Base-by-base conservation (phyloP, 2,888 invertebrate species). In the Epicampocera succincta region DNA sequence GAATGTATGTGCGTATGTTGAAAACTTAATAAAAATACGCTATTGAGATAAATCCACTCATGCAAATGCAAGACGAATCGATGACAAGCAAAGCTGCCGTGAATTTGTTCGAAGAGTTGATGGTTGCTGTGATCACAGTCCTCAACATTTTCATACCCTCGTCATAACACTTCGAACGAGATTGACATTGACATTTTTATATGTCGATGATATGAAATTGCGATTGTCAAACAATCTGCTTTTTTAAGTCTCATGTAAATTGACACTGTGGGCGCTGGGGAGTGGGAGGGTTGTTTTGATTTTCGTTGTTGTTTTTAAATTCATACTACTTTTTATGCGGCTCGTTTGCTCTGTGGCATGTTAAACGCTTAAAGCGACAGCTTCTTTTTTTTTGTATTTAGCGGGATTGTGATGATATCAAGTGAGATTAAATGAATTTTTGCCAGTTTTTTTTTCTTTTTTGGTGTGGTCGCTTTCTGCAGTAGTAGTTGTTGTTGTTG, bases 371-470 rank as follows among this genome's bases (percentile, higher is more conserved):
- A 50, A n/a, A 66, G 58, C 25, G n/a, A 29, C 21, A 40, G 40
- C 15, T 44, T 44, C 4, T n/a, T 33, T 33, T 54, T 54, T 65
- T 66, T 58, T 21, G n/a, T 29, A 25, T 65, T 54, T 25, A n/a
- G 40, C 38, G 46, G 21, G 48, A 25, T 19, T 48, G 46, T 46
- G 21, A 46, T 58, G 50, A 58, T 58, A 58, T 75, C 66, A 66
- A 66, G 58, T 58, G 74, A 48, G 74, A 66, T 58, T 66, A 66
- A 75, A 40, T 58, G 74, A 66, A 50, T 58, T 75, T 61, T 66
- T 38, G 29, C 40, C 9, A 15, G 33, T 17, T 52, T 52, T 19
- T 65, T 52, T 33, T n/a, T 33, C n/a, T n/a, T n/a, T n/a, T n/a
- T n/a, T n/a, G n/a, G n/a, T n/a, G n/a, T n/a, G n/a, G n/a, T n/a